Evolutionary conservation across 2,113 vertebrate species (phyloP).

Genomic region (Antechinus flavipes): DNA sequence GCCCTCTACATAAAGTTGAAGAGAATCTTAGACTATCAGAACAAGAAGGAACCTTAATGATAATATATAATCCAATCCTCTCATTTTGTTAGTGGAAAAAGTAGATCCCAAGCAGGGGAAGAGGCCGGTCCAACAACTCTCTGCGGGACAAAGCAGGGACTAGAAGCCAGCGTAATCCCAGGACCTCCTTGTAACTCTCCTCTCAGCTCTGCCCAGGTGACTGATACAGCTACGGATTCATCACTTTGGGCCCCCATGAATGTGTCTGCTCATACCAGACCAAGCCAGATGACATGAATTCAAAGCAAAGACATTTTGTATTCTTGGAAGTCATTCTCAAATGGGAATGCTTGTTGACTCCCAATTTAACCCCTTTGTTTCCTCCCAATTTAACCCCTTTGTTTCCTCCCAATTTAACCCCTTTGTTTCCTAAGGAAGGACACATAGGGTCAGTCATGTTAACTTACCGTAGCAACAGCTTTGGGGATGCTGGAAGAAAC

Average conservation of each 20-base stretch:
- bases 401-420: neutral
- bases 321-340: neutral
- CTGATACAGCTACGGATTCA: neutral
- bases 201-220: neutral
- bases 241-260: neutral
- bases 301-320: neutral
- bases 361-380: neutral
- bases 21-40: neutral
- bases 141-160: neutral
- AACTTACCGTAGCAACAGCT: neutral
- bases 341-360: neutral
- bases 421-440: neutral
- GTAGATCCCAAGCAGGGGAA: neutral
- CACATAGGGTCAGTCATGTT: neutral
- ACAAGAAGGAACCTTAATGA: neutral
- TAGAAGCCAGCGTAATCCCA: neutral
- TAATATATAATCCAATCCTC: neutral
- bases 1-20: neutral
- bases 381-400: neutral
- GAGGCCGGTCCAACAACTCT: neutral
- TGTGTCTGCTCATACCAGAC: neutral
- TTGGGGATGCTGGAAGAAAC: neutral
- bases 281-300: neutral
- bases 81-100: neutral
- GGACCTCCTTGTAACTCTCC: neutral